Evolutionary conservation across 1,140 invertebrate genomes (phyloP).

Genomic region (Mycetomoellerius zeteki): DNA sequence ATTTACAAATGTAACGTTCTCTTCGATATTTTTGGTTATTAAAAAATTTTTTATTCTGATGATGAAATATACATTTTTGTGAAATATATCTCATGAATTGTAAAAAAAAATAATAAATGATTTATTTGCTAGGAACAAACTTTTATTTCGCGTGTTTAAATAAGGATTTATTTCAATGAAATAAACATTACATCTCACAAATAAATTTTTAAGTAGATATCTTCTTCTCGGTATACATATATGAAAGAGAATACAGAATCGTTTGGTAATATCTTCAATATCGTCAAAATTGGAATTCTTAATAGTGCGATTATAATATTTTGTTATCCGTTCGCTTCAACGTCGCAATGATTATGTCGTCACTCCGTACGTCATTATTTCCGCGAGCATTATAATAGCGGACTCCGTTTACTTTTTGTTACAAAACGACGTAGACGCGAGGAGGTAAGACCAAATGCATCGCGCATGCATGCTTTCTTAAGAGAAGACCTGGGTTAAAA

Average conservation of each 20-base stretch:
- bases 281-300: neutral
- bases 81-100: too few relatives aligned
- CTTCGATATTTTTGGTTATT: too few relatives aligned
- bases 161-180: too few relatives aligned
- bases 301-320: neutral
- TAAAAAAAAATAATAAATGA: too few relatives aligned
- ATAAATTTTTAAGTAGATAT: too few relatives aligned
- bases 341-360: conserved; percentile 45
- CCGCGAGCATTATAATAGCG: conserved; percentile 32
- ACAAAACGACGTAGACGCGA: conserved; percentile 35
- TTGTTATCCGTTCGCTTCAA: conserved; percentile 33
- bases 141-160: too few relatives aligned
- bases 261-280: neutral
- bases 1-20: too few relatives aligned
- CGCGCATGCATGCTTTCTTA: conserved; percentile 42
- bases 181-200: too few relatives aligned
- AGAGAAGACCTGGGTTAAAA: conserved; percentile 65
- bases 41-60: too few relatives aligned
- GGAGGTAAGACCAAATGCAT: conserved; percentile 12
- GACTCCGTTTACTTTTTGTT: conserved; percentile 59
- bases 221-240: neutral
- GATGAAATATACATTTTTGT: too few relatives aligned
- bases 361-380: conserved; percentile 43
- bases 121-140: too few relatives aligned
- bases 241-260: neutral